Evolutionary conservation across 1,140 invertebrate species (phyloP).

Genomic region (Glossosoma conforme): DNA sequence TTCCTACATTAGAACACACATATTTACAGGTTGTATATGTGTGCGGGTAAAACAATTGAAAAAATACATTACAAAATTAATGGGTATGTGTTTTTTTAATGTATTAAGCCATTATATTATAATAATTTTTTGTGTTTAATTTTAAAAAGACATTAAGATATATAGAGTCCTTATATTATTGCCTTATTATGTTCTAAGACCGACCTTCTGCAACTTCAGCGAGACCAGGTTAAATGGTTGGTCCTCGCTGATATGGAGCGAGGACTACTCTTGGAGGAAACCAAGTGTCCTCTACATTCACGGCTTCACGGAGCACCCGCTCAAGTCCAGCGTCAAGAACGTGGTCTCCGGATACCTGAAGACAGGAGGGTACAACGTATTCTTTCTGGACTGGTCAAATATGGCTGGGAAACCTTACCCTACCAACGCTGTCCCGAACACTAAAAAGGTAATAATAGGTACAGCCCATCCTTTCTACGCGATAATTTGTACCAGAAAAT

Average conservation of each 20-base stretch:
- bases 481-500: too few species aligned
- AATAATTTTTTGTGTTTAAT: too few species aligned
- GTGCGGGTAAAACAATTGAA: too few species aligned
- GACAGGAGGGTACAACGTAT: not conserved
- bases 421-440: not conserved
- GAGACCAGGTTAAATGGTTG: not conserved
- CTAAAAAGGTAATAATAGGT: not conserved
- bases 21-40: too few species aligned
- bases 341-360: not conserved
- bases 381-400: conserved; percentile 1
- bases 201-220: not conserved
- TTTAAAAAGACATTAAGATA: too few species aligned
- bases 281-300: conserved; percentile 53
- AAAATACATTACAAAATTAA: too few species aligned
- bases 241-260: conserved; percentile 35
- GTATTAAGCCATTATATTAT: too few species aligned
- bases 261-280: conserved; percentile 46
- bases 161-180: too few species aligned
- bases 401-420: not conserved
- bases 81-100: too few species aligned
- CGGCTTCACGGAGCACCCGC: conserved; percentile 51
- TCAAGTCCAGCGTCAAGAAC: conserved; percentile 52
- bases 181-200: too few species aligned
- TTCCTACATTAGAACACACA: too few species aligned
- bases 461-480: too few species aligned